Conservation (phyloP, 2,888 invertebrate genomes). For the Orthosia gothica region DNA sequence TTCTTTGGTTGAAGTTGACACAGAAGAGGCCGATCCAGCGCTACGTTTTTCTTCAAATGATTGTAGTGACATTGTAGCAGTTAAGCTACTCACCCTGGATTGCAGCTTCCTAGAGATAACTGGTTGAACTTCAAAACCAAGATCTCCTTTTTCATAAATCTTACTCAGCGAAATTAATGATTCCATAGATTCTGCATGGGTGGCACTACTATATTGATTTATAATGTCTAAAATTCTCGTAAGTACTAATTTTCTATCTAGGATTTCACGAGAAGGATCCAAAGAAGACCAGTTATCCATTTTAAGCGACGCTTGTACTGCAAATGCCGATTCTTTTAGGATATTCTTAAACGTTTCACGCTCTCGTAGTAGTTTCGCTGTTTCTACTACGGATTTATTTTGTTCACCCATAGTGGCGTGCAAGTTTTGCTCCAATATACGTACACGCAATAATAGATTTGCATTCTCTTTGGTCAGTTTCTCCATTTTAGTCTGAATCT, state of each 20-base stretch:
- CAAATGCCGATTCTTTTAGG: slow-evolving; percentile 91
- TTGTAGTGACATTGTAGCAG: slow-evolving; percentile 3
- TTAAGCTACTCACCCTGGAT: not conserved
- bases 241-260: slow-evolving; percentile 88
- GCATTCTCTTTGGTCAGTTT: slow-evolving; percentile 85
- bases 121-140: slow-evolving; percentile 92
- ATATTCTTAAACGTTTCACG: slow-evolving; percentile 90
- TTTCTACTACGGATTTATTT: slow-evolving; percentile 85
- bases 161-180: slow-evolving; percentile 89
- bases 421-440: slow-evolving; percentile 91
- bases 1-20: slow-evolving; percentile 70
- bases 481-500: slow-evolving; percentile 81
- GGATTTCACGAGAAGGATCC: slow-evolving; percentile 84
- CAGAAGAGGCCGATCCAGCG: not conserved
- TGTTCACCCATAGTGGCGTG: slow-evolving; percentile 89
- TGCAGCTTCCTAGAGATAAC: slow-evolving; percentile 3
- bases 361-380: slow-evolving; percentile 89
- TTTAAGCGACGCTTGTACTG: slow-evolving; percentile 92
- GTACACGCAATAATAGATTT: slow-evolving; percentile 85
- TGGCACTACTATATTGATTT: slow-evolving; percentile 81
- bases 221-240: slow-evolving; percentile 91
- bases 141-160: slow-evolving; percentile 93
- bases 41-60: slow-evolving; percentile 36
- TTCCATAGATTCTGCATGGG: slow-evolving; percentile 84
- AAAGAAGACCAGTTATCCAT: slow-evolving; percentile 84